Evolutionary conservation across 1,140 invertebrate species (phyloP).

Genomic region (Rhyacophila brunnea): DNA sequence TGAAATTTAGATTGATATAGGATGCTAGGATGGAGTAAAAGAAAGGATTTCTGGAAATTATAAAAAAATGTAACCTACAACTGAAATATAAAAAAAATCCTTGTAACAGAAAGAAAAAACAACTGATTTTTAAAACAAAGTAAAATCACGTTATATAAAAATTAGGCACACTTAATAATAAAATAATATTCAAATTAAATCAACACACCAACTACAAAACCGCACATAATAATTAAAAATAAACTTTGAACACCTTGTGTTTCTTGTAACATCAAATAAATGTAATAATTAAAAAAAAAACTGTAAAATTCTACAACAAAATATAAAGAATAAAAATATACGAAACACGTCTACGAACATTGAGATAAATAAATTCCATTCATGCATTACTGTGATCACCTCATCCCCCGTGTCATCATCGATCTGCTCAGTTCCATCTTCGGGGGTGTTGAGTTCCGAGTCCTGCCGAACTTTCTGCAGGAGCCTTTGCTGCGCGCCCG

Average conservation of each 20-base stretch:
- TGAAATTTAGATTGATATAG: too few species aligned
- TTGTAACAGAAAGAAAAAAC: not conserved
- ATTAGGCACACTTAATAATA: conserved; percentile 2
- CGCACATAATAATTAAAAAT: conserved; percentile 5
- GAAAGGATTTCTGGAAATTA: too few species aligned
- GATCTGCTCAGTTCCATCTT: conserved; percentile 4
- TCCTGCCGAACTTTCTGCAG: not conserved
- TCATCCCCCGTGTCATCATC: conserved; percentile 14
- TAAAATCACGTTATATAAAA: conserved; percentile 6
- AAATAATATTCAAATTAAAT: not conserved
- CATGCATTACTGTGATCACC: conserved; percentile 29
- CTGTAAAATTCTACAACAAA: conserved; percentile 5
- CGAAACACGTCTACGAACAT: conserved; percentile 1
- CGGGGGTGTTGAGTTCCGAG: not conserved
- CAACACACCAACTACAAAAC: not conserved
- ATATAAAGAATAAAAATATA: conserved; percentile 6
- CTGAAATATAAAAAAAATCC: not conserved
- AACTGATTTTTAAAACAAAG: not conserved
- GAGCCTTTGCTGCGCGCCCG: conserved; percentile 15
- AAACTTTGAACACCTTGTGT: not conserved
- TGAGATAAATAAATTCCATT: conserved; percentile 1
- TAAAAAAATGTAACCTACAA: not conserved
- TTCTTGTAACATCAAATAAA: not conserved
- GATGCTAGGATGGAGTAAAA: too few species aligned
- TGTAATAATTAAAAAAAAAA: not conserved